phyloP scores from a whole-genome alignment of 2,797 vertebrate species.

The Thripadectes ignobilis region DNA sequence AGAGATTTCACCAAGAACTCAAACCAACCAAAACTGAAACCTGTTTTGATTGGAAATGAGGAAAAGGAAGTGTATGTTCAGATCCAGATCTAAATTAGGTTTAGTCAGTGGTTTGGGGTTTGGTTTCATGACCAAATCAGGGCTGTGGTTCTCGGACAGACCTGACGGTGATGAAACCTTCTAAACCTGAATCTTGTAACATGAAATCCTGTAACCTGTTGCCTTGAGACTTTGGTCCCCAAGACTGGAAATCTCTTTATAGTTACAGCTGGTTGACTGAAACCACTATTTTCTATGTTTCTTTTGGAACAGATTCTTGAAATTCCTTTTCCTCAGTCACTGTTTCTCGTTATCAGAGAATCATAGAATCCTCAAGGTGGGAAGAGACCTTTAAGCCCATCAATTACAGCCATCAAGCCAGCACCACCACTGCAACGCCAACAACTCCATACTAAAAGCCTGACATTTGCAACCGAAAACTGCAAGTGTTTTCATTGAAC shows the following conservation, averaged over 20 bases:
- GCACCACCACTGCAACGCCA: not conserved
- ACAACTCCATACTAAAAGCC: not conserved
- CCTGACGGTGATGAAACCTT: not conserved
- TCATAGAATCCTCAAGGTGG: not conserved
- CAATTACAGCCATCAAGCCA: too few species aligned
- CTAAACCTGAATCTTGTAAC: not conserved
- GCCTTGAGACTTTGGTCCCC: not conserved
- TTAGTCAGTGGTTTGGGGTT: conserved; percentile 15
- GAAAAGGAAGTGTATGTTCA: conserved; percentile 49
- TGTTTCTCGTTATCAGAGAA: not conserved
- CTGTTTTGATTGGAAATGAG: conserved; percentile 47
- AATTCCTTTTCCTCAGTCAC: not conserved
- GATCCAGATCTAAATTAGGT: conserved; percentile 42
- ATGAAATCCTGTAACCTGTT: not conserved
- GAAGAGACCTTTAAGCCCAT: not conserved
- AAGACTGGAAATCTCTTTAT: not conserved
- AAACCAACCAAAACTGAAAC: conserved; percentile 14
- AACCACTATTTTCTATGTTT: not conserved
- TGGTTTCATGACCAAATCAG: conserved; percentile 20
- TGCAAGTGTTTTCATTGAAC: not conserved
- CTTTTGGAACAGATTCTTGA: not conserved
- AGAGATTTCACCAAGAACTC: conserved; percentile 17
- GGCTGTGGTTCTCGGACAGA: not conserved
- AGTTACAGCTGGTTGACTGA: not conserved
- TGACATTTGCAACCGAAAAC: not conserved